Evolutionary conservation across 2,113 vertebrate species (phyloP).

Genomic region (Hippocampus abdominalis): DNA sequence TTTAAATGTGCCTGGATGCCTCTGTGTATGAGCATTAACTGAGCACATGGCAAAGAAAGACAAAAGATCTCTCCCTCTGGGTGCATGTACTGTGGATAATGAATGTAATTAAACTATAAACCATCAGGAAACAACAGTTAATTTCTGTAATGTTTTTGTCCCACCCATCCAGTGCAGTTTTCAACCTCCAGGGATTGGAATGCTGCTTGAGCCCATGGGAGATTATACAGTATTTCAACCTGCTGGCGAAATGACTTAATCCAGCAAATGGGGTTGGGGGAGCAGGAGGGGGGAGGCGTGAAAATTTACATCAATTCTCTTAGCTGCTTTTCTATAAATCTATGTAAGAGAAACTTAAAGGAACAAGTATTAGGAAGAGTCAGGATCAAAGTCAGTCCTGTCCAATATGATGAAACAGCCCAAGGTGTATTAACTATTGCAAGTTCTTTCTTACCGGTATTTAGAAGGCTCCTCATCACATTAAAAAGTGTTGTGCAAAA

Average conservation of each 20-base stretch:
- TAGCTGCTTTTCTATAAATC: conserved; percentile 11
- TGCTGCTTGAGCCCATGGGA: conserved; percentile 18
- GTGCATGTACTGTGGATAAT: conserved; percentile 4
- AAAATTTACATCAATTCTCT: conserved; percentile 20
- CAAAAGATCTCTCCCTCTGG: neutral
- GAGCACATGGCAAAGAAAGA: conserved; percentile 15
- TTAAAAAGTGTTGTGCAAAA: no score
- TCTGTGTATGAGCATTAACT: conserved; percentile 5
- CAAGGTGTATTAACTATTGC: no score
- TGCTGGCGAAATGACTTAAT: conserved; percentile 37
- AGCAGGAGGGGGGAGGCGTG: conserved; percentile 11
- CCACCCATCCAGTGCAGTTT: conserved; percentile 24
- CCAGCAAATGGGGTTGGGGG: conserved; percentile 28
- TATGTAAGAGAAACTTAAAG: conserved; percentile 2
- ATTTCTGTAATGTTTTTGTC: conserved; percentile 27
- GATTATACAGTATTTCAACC: conserved; percentile 40
- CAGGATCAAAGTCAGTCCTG: no score
- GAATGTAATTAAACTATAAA: conserved; percentile 22
- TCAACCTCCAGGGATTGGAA: conserved; percentile 26
- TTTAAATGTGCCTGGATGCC: conserved; percentile 19
- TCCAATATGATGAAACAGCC: no score
- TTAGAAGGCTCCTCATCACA: no score
- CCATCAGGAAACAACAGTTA: conserved; percentile 17
- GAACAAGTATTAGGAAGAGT: no score
- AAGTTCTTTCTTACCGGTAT: no score